These are phyloP conservation scores for Phalacrocorax brasilianus DNA, from an alignment of 2,113 vertebrate genomes.

Conservation along the genomic window DNA sequence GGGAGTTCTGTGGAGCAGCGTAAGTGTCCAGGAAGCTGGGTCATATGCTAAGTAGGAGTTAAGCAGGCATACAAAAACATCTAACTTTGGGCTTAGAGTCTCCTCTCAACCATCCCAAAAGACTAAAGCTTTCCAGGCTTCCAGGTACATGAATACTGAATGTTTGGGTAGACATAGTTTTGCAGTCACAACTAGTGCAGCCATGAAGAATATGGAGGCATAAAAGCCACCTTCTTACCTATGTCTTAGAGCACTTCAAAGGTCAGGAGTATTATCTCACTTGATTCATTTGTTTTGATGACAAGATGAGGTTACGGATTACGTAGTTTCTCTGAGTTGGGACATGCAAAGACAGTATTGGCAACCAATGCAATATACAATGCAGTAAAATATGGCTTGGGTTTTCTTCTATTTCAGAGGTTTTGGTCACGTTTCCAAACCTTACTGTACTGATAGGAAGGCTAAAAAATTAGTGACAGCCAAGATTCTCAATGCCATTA, in stretches of 20 bases:
- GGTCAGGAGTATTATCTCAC: background rate
- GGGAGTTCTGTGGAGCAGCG: background rate
- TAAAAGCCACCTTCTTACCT: background rate
- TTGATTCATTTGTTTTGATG: background rate
- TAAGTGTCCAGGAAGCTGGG: background rate
- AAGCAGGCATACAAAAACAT: background rate
- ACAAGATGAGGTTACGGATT: background rate
- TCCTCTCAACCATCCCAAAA: background rate
- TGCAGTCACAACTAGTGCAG: background rate
- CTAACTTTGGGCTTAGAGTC: background rate
- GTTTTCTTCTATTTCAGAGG: background rate
- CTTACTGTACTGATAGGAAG: background rate
- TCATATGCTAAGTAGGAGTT: background rate
- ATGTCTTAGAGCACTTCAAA: background rate
- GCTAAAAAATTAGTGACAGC: background rate
- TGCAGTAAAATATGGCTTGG: background rate
- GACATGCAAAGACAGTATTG: background rate
- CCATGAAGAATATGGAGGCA: background rate
- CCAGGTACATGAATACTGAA: background rate
- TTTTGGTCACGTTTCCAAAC: background rate
- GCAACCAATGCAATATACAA: background rate
- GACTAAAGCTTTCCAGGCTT: background rate
- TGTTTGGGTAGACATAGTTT: background rate
- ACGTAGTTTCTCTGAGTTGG: background rate
- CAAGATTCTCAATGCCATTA: background rate